Conservation (phyloP, 2,888 invertebrate species). For the Sesamia inferens region DNA sequence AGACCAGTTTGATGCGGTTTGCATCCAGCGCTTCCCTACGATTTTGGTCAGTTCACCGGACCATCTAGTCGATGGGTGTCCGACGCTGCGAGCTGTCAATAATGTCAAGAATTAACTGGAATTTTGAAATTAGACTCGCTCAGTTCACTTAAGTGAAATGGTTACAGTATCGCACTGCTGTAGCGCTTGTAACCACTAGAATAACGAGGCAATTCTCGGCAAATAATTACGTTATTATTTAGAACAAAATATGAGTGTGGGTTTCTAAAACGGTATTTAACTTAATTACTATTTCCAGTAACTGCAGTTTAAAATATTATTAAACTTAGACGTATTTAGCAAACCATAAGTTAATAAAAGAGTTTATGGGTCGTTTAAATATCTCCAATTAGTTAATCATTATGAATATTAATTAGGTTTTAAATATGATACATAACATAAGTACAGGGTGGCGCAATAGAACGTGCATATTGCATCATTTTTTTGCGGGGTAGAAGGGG, state of each 20-base stretch:
- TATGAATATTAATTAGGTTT: conserved; percentile 11
- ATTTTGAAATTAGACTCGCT: too few species aligned
- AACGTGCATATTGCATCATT: too few species aligned
- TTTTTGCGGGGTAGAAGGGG: too few species aligned
- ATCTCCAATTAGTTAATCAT: conserved; percentile 1
- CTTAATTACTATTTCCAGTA: conserved; percentile 29
- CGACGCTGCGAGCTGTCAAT: too few species aligned
- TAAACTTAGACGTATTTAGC: conserved; percentile 14
- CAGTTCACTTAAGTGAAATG: too few species aligned
- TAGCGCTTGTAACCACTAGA: neutral
- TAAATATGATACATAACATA: neutral
- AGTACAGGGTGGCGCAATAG: too few species aligned
- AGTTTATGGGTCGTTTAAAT: conserved; percentile 19
- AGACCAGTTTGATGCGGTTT: too few species aligned
- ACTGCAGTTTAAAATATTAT: conserved; percentile 11
- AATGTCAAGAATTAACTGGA: too few species aligned
- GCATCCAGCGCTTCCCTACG: too few species aligned
- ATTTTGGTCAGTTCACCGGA: too few species aligned
- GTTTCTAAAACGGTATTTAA: conserved; percentile 43
- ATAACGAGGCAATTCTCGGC: neutral
- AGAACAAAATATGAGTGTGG: conserved; percentile 13
- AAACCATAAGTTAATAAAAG: neutral
- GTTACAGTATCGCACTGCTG: too few species aligned
- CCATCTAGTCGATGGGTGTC: too few species aligned
- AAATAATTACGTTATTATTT: conserved; percentile 31